Base-by-base conservation (phyloP, 2,797 vertebrate species). In the Urocyon cinereoargenteus region DNA sequence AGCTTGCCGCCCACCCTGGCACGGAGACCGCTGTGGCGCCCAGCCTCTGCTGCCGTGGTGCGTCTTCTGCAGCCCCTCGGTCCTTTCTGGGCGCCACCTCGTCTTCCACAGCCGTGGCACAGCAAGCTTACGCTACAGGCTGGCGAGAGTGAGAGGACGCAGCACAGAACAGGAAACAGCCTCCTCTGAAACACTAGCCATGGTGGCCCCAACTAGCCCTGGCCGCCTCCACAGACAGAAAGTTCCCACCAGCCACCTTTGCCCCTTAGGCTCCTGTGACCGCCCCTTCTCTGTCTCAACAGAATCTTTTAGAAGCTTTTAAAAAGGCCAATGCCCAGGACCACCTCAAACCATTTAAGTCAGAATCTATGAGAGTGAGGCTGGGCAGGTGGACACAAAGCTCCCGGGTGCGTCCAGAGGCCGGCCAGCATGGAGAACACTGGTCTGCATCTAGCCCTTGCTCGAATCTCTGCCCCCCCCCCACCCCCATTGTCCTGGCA, bases 11-110 rank as follows among this genome's bases (percentile, higher is more conserved):
- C n/a, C 75, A 21, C 53, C 21, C 40, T 28, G 16, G 24, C 24
- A 15, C 53, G 0, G 24, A 1, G 21, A 31, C 68, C 1, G 24
- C 28, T 6, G 0, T 49, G 4, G 34, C 31, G 14, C 45, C 86
- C 45, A 1, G 82, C 34, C 40, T 77, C 73, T 7, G 36, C 66
- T 16, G 11, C 24, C n/a, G n/a, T 49, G 8, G 31, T 51, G 40
- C 34, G 24, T 61, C 34, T 45, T 83, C n/a, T n/a, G 68, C 4
- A 0, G 13, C 36, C 36, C 13, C 31, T 82, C 1, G 1, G 3
- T 61, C 83, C 10, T 78, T 70, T 31, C 53, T 78, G 40, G 75
- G 53, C 2, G 12, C 14, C 75, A 94, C 13, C 19, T 70, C 10
- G 0, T 28, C 66, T 49, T 36, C 68, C 45, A 81, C 1, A 4